Evolutionary conservation across 2,113 vertebrate species (phyloP).

Genomic region (Panurus biarmicus): DNA sequence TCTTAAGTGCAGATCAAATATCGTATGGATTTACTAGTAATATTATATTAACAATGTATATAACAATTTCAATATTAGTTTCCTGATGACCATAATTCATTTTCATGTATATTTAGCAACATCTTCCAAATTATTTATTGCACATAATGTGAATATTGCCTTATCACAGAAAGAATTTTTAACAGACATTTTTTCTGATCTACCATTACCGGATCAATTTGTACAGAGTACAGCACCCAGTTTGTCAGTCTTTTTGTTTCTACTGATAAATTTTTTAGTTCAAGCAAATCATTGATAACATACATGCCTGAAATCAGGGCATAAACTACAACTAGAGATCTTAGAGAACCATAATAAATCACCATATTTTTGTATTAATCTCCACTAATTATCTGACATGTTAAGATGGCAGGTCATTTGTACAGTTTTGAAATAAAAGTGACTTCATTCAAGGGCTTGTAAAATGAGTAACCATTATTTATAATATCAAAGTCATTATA

Average conservation of each 20-base stretch:
- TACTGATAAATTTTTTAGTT: slow-evolving; percentile 14
- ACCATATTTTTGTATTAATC: slow-evolving; percentile 7
- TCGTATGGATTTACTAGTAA: not conserved
- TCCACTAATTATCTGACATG: not conserved
- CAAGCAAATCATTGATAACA: not conserved
- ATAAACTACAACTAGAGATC: not conserved
- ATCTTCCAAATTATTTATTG: not conserved
- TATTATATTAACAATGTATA: not conserved
- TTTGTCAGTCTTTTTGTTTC: slow-evolving; percentile 26
- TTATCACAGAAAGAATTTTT: not conserved
- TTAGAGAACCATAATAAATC: slow-evolving; percentile 12
- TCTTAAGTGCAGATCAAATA: not conserved
- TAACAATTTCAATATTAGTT: not conserved
- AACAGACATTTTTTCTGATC: not conserved
- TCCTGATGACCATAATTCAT: not conserved
- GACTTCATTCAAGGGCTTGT: not conserved
- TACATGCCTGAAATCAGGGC: slow-evolving; percentile 4
- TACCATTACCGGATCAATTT: not conserved
- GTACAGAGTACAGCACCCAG: not conserved
- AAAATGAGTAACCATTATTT: not conserved
- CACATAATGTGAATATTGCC: not conserved
- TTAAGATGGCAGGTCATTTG: not conserved
- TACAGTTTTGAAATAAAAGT: slow-evolving; percentile 26
- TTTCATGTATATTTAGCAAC: not conserved
- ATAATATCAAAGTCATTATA: not conserved